Percentiles rank a stretch among this genome's conserved stretches.
Evolutionary conservation across 2,888 invertebrate genomes (phyloP).

Genomic region (Heliconius aoede): DNA sequence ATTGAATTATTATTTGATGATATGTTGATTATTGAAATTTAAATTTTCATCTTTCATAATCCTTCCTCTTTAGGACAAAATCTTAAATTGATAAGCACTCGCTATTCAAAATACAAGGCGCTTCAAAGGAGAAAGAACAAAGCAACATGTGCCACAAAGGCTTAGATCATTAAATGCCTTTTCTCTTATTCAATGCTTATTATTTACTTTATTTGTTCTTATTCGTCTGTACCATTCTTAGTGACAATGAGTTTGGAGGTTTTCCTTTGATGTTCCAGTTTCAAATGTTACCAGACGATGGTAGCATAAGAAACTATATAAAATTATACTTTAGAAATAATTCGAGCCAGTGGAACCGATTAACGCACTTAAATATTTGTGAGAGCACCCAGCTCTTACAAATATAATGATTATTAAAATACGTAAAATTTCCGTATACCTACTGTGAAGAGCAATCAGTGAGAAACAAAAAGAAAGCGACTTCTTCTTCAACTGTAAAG

Average conservation of each 20-base stretch:
- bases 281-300: no score
- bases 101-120: slow-evolving; percentile 26
- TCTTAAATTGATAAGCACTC: slow-evolving; percentile 30
- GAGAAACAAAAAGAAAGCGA: no score
- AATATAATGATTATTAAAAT: no score
- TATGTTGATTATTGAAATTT: no score
- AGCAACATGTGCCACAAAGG: slow-evolving; percentile 70
- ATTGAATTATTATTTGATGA: no score
- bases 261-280: slow-evolving; percentile 21
- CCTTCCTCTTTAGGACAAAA: neutral
- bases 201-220: slow-evolving; percentile 36
- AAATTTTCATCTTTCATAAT: neutral
- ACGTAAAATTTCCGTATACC: no score
- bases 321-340: no score
- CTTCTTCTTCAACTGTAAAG: neutral
- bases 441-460: no score
- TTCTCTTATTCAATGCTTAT: slow-evolving; percentile 35
- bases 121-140: slow-evolving; percentile 52
- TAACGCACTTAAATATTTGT: no score
- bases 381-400: no score
- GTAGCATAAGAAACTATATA: no score
- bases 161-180: slow-evolving; percentile 52
- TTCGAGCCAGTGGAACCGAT: neutral
- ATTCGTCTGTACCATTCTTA: slow-evolving; percentile 18
- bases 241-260: slow-evolving; percentile 20